Conservation (phyloP, 2,113 vertebrate species). For the Eidolon helvum region DNA sequence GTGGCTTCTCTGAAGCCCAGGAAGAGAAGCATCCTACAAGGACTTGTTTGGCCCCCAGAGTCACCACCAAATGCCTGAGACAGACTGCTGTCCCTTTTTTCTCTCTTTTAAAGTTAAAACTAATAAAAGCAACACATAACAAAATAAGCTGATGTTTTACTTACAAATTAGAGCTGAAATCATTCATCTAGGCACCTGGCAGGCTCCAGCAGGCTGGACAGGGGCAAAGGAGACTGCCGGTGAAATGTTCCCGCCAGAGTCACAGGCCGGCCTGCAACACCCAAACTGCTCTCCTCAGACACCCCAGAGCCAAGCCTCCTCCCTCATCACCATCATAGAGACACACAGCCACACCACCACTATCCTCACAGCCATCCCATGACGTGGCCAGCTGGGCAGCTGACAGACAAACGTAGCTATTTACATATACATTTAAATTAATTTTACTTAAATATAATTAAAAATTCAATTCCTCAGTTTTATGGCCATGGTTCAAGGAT, state of each 20-base stretch:
- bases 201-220: neutral
- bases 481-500: neutral
- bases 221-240: neutral
- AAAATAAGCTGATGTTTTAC: conserved; percentile 36
- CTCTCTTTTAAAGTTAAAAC: conserved; percentile 3
- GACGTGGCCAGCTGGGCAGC: neutral
- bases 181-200: neutral
- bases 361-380: neutral
- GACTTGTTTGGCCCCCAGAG: conserved; percentile 14
- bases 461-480: neutral
- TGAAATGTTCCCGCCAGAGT: neutral
- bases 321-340: neutral
- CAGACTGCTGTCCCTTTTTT: neutral
- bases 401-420: neutral
- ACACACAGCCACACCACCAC: rapidly evolving
- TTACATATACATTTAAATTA: neutral
- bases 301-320: neutral
- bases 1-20: neutral
- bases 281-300: neutral
- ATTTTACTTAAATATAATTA: neutral
- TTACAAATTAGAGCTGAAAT: conserved; percentile 33
- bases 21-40: neutral
- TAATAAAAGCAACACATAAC: conserved; percentile 32
- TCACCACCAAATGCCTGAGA: conserved; percentile 12
- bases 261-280: neutral